These are phyloP conservation scores for Pseudanteris insignis DNA, from an alignment of 2,888 invertebrate species.

Conservation along the genomic window DNA sequence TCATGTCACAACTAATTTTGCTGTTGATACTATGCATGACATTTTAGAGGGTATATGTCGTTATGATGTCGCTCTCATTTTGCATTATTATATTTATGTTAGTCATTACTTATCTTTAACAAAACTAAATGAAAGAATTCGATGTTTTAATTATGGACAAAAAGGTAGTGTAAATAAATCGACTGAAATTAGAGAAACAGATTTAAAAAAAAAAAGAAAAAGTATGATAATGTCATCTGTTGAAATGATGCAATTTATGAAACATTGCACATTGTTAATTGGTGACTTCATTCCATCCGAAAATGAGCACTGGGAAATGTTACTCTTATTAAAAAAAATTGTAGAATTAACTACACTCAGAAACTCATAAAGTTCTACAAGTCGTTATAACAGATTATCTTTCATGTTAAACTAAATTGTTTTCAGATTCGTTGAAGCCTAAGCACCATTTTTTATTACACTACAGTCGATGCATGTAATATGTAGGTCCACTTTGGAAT, in stretches of 20 bases:
- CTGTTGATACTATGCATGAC: conserved; percentile 46
- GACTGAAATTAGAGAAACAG: conserved; percentile 5
- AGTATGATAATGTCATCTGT: conserved; percentile 20
- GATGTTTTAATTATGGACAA: conserved; percentile 21
- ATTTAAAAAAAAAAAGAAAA: conserved; percentile 14
- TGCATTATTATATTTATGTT: conserved; percentile 13
- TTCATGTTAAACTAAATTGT: conserved; percentile 4
- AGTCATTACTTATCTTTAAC: conserved; percentile 9
- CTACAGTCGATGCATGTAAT: conserved; percentile 27
- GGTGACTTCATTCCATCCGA: conserved; percentile 9
- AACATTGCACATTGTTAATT: conserved; percentile 13
- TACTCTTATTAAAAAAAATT: conserved; percentile 9
- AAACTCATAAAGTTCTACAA: conserved; percentile 8
- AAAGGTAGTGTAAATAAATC: conserved; percentile 13
- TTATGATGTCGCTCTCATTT: conserved; percentile 19
- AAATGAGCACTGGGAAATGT: conserved; percentile 17
- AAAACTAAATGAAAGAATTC: conserved; percentile 13
- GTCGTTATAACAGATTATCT: conserved; percentile 10
- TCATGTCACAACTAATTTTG: conserved; percentile 32
- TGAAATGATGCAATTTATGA: conserved; percentile 19
- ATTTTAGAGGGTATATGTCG: conserved; percentile 36
- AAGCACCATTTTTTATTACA: conserved; percentile 43
- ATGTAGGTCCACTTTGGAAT: conserved; percentile 33
- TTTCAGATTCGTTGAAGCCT: conserved; percentile 22
- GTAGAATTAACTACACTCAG: conserved; percentile 1